phyloP scores from a whole-genome alignment of 1,140 invertebrate genomes.

The Rhysida immarginata region DNA sequence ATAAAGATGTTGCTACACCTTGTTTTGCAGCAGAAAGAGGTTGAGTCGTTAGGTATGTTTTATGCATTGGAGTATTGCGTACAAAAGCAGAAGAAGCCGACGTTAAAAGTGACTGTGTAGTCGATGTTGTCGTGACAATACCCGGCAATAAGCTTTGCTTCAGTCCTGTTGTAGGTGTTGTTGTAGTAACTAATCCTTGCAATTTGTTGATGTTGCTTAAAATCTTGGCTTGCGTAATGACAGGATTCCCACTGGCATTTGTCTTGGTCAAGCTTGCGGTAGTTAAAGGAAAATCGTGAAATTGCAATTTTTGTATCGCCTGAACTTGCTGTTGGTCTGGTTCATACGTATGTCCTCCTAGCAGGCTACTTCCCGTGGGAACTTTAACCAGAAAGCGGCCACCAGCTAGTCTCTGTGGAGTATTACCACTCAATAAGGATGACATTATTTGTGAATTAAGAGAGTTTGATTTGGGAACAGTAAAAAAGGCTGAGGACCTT shows the following conservation, averaged over 20 bases:
- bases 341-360: neutral
- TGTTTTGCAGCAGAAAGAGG: neutral
- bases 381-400: neutral
- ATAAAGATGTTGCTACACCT: neutral
- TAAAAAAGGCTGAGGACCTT: neutral
- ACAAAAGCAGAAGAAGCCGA: neutral
- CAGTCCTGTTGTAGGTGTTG: neutral
- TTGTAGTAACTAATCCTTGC: neutral
- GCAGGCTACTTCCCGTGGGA: neutral
- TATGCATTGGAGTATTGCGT: neutral
- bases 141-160: neutral
- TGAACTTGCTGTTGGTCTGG: slow-evolving; percentile 9
- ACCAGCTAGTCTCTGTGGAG: too few species aligned
- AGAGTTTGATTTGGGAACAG: neutral
- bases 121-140: neutral
- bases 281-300: slow-evolving; percentile 8
- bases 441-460: neutral
- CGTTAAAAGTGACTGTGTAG: slow-evolving; percentile 1
- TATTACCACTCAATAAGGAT: neutral
- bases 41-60: neutral
- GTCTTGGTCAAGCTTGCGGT: slow-evolving; percentile 6
- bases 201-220: neutral
- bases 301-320: slow-evolving; percentile 8
- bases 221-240: slow-evolving; percentile 7
- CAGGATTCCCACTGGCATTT: neutral